Conservation (phyloP, 2,113 vertebrate species). For the Ctenodactylus gundi region DNA sequence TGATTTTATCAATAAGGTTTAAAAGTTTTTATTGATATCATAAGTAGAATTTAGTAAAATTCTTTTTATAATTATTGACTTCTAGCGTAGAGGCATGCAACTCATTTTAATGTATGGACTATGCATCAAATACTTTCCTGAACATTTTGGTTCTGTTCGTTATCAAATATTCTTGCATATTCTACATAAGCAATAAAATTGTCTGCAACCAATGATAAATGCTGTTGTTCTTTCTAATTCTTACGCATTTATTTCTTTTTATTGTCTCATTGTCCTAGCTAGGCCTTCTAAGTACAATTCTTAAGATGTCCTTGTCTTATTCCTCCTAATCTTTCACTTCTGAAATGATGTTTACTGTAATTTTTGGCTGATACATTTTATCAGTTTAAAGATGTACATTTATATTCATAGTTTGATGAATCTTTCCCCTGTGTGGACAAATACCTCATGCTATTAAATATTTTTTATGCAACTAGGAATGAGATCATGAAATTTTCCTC, state of each 20-base stretch:
- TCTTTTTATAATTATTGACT: background rate
- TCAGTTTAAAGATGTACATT: background rate
- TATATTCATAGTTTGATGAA: background rate
- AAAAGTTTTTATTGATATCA: constrained; percentile 1
- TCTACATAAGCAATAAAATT: background rate
- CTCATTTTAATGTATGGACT: background rate
- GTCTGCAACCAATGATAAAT: background rate
- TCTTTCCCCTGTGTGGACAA: background rate
- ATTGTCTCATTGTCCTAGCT: background rate
- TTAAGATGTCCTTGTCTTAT: background rate
- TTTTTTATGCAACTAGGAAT: background rate
- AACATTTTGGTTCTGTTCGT: constrained; percentile 20
- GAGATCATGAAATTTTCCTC: background rate
- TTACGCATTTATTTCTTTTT: background rate
- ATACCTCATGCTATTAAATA: constrained; percentile 21
- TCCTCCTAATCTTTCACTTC: background rate
- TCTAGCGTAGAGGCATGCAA: background rate
- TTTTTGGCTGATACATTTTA: background rate
- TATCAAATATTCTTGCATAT: background rate
- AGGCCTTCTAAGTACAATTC: background rate
- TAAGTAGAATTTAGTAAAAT: constrained; percentile 15
- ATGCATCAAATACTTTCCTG: background rate
- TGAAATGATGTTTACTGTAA: background rate
- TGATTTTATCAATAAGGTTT: background rate
- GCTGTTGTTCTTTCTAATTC: constrained; percentile 10